Conservation (phyloP, 2,797 vertebrate genomes). For the Vultur gryphus region DNA sequence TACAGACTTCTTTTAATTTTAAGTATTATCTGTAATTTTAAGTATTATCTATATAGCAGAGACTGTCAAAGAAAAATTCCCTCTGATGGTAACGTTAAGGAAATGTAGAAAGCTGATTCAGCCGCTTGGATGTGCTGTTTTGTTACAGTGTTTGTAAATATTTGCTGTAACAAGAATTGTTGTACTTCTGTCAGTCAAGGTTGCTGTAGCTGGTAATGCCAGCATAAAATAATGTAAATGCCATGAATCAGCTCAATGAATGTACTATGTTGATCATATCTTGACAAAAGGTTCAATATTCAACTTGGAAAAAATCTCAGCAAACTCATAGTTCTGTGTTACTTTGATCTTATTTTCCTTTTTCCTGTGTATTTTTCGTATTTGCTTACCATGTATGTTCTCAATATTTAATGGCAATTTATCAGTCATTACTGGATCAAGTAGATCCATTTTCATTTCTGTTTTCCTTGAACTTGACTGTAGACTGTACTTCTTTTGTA, state of each 20-base stretch:
- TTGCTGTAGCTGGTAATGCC: slow-evolving; percentile 63
- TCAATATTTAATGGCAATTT: neutral
- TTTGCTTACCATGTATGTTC: neutral
- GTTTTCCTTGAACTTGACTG: neutral
- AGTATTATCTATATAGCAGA: neutral
- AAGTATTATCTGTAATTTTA: neutral
- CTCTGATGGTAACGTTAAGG: neutral
- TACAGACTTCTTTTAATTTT: neutral
- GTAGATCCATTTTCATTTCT: neutral
- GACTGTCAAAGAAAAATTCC: neutral
- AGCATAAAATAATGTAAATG: slow-evolving; percentile 24
- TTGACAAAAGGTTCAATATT: slow-evolving; percentile 12
- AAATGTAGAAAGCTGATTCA: neutral
- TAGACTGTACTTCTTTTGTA: neutral
- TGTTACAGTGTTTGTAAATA: neutral
- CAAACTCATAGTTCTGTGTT: neutral
- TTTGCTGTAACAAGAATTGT: slow-evolving; percentile 50
- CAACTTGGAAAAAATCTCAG: neutral
- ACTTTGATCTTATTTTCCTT: neutral
- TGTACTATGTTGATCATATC: neutral
- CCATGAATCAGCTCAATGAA: neutral
- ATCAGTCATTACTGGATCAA: neutral
- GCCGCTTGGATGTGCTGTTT: neutral
- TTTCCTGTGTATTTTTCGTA: neutral
- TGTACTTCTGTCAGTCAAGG: slow-evolving; percentile 24